Evolutionary conservation across 2,888 invertebrate species (phyloP).

Genomic region (Rotaria sp.): DNA sequence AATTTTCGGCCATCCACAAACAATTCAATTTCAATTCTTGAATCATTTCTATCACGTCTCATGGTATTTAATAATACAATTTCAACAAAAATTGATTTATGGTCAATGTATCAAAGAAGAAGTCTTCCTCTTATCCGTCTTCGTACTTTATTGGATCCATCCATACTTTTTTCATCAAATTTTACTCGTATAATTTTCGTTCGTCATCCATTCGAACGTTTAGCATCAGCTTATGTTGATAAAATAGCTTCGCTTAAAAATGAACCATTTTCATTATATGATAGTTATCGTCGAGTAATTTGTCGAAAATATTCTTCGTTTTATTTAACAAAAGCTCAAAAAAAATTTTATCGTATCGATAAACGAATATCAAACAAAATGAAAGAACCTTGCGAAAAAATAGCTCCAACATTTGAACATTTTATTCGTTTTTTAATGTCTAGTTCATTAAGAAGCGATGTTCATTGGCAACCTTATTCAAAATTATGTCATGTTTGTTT

Average conservation of each 20-base stretch:
- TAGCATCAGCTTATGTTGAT: conserved; percentile 81
- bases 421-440: not conserved
- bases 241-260: conserved; percentile 64
- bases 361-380: not conserved
- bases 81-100: not conserved
- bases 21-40: not conserved
- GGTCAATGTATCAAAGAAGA: not conserved
- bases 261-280: conserved; percentile 55
- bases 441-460: conserved; percentile 57
- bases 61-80: not conserved
- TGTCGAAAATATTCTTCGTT: not conserved
- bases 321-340: conserved; percentile 61
- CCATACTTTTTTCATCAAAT: not conserved
- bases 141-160: not conserved
- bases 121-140: not conserved
- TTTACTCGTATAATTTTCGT: conserved; percentile 66
- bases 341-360: conserved; percentile 62
- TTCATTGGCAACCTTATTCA: conserved; percentile 79
- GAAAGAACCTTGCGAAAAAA: not conserved
- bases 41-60: not conserved
- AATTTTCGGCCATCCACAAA: not conserved
- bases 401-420: conserved; percentile 9
- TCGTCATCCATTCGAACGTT: conserved; percentile 79
- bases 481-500: conserved; percentile 78
- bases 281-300: conserved; percentile 64